Evolutionary conservation across 2,797 vertebrate genomes (phyloP).

Genomic region (Fundulus diaphanus): DNA sequence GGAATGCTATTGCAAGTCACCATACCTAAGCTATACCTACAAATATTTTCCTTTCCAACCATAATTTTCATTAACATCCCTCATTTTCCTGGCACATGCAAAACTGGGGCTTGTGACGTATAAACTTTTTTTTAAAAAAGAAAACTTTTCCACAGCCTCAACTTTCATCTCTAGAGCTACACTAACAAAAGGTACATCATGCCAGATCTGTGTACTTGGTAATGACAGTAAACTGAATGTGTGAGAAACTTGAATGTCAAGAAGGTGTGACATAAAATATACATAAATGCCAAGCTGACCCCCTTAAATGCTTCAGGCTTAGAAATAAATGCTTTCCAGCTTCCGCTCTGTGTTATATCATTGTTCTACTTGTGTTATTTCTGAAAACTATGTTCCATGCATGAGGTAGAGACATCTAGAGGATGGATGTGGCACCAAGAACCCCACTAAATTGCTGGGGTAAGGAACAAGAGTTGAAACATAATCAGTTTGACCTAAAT

Average conservation of each 20-base stretch:
- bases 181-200: neutral
- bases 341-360: slow-evolving; percentile 47
- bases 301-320: neutral
- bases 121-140: neutral
- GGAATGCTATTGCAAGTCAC: neutral
- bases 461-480: slow-evolving; percentile 66
- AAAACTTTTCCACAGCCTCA: neutral
- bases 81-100: neutral
- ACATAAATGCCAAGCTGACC: slow-evolving; percentile 11
- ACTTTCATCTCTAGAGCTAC: neutral
- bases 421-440: slow-evolving; percentile 47
- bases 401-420: slow-evolving; percentile 59
- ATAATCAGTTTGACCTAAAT: slow-evolving; percentile 76
- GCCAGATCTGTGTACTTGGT: neutral
- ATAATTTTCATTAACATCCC: neutral
- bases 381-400: slow-evolving; percentile 36
- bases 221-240: neutral
- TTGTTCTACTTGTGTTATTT: slow-evolving; percentile 53
- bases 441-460: slow-evolving; percentile 55
- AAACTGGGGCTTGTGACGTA: neutral
- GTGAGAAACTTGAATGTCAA: slow-evolving; percentile 6
- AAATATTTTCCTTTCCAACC: neutral
- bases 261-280: slow-evolving; percentile 38
- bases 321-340: slow-evolving; percentile 13
- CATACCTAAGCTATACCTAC: neutral